A percentile compares a stretch with the other conserved stretches of the same genome.
Evolutionary conservation across 2,888 invertebrate genomes (phyloP).

Genomic region (Minunthozetes semirufus): DNA sequence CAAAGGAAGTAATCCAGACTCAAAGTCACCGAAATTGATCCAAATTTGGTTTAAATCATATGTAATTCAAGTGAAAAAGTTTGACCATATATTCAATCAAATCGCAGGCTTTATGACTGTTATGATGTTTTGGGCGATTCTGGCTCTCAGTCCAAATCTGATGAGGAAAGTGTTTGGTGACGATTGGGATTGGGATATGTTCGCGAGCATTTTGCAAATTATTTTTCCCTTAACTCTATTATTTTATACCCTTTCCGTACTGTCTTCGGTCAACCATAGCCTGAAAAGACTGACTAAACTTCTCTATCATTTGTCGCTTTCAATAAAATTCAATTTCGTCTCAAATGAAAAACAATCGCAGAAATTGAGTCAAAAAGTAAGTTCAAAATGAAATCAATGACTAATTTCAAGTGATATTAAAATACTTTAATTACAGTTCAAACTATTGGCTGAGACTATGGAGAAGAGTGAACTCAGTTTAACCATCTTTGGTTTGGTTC

Average conservation of each 20-base stretch:
- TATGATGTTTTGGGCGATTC: background rate
- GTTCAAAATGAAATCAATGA: background rate
- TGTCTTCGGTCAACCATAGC: background rate
- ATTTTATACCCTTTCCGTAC: background rate
- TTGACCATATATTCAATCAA: background rate
- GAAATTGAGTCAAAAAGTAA: background rate
- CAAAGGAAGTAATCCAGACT: background rate
- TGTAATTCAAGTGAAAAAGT: background rate
- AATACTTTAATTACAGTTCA: constrained; percentile 7
- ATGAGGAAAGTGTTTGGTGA: too few relatives aligned
- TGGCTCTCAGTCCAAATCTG: too few relatives aligned
- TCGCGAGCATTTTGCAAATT: background rate
- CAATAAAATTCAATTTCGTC: background rate
- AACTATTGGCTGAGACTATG: background rate
- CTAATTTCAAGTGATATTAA: background rate
- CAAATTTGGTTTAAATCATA: background rate
- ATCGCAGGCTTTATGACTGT: background rate
- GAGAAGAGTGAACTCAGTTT: background rate
- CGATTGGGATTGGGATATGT: too few relatives aligned
- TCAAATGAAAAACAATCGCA: background rate
- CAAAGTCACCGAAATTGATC: background rate
- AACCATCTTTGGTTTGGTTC: background rate
- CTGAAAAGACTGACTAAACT: background rate
- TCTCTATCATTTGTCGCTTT: background rate
- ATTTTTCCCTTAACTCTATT: background rate